These are phyloP conservation scores for Eilema griseolum DNA, from an alignment of 2,888 invertebrate genomes.

Conservation along the genomic window DNA sequence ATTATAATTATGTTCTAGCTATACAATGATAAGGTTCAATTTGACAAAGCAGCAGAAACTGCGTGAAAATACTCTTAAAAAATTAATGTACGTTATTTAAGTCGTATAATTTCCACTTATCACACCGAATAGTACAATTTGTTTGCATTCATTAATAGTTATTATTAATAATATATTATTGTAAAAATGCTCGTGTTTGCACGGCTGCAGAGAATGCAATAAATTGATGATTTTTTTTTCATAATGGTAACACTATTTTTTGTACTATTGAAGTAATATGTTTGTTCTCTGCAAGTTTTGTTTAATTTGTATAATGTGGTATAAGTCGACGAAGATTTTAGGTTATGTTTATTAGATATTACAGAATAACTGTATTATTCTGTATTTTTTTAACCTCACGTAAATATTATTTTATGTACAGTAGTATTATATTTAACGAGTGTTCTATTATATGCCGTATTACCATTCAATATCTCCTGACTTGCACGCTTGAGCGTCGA, in stretches of 20 bases:
- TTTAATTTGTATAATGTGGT: slow-evolving; percentile 26
- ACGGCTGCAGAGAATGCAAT: slow-evolving; percentile 41
- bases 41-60: slow-evolving; percentile 54
- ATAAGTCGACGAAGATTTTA: slow-evolving; percentile 26
- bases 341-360: background rate
- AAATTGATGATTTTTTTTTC: slow-evolving; percentile 31
- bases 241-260: slow-evolving; percentile 37
- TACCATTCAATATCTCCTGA: background rate
- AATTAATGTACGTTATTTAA: slow-evolving; percentile 40
- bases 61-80: slow-evolving; percentile 48
- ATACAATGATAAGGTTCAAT: slow-evolving; percentile 42
- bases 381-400: background rate
- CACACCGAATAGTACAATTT: slow-evolving; percentile 73
- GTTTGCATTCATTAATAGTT: slow-evolving; percentile 63
- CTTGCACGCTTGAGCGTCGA: background rate
- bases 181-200: slow-evolving; percentile 42
- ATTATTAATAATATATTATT: slow-evolving; percentile 46
- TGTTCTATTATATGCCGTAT: background rate
- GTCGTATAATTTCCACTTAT: slow-evolving; percentile 43
- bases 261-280: slow-evolving; percentile 36
- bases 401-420: background rate
- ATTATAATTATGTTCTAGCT: slow-evolving; percentile 35
- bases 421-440: background rate
- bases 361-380: slow-evolving; percentile 4
- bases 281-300: slow-evolving; percentile 39